Evolutionary conservation across 2,888 invertebrate species (phyloP), one percentile per base, ranked within the genome.

Genomic region (Selenia dentaria): DNA sequence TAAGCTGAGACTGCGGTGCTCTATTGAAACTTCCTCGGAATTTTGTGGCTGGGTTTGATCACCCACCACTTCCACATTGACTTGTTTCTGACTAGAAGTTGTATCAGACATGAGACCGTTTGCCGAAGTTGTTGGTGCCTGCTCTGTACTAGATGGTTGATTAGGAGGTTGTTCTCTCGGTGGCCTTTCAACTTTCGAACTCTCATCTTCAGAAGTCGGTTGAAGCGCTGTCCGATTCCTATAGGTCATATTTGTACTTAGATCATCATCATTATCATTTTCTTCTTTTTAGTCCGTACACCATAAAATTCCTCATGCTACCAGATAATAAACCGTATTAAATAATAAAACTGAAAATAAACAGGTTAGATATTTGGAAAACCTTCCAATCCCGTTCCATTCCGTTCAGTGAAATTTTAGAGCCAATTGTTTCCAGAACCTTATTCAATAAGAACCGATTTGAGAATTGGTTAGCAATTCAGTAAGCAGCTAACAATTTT

Each of bases 221-320:
- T 51, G 51, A 37, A 51, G 54, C 24, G 56, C 45, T 28, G 56
- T 59, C 48, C 54, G 48, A 48, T 59, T 59, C 58, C 58, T 59
- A 52, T 45, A 51, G 54, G 50, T 52, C 52, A 59, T 54, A 59
- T 54, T 52, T 40, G 36, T 13, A 16, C 38, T 55, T 48, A 55
- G 39, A 49, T 48, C 40, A n/a, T n/a, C n/a, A n/a, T n/a, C n/a
- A 37, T 20, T 35, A 32, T 35, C 26, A 33, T 10, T 13, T 33
- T 40, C 50, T 54, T 49, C 49, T 36, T 37, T 56, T 59, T 37
- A 50, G 48, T 59, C 56, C 52, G 31, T 31, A 45, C 41, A 49
- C 41, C 49, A 14, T 47, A 33, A 31, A 32, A 39, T 37, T 56
- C 56, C 56, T 56, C 50, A 59, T 41, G 58, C 58, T 50, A 54